Base-by-base conservation (phyloP, 2,113 vertebrate species). In the Cryptomyrus ogoouensis region DNA sequence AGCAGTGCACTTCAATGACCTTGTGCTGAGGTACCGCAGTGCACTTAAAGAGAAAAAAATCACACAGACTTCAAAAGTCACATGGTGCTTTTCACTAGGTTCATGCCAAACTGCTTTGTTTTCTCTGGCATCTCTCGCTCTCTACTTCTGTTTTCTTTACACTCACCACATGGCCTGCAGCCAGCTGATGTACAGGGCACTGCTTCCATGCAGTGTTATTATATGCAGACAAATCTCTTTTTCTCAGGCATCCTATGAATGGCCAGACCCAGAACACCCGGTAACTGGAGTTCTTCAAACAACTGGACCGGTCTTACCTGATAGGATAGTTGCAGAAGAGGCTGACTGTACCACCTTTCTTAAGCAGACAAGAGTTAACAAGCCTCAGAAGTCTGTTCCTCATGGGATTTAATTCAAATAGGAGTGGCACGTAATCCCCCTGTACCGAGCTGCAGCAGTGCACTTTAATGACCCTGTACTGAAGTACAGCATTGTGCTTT, bases 111-210 rank as follows among this genome's bases (percentile, higher is more conserved):
- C 31, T 39, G 80, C 84, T 70, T 44, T 88, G 83, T 91, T 92
- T 91, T 83, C 53, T 87, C 87, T 92, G 88, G 87, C 77, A 84
- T 89, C 42, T 85, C 87, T 85, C 44, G 74, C 83, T n/a, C 39
- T 58, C 66, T 46, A 19, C 83, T 52, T 77, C 80, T 35, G 70
- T 39, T 77, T 77, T 80, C 74, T 39, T 77, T 42, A 80, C 31
- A 42, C 74, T 80, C 74, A 80, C 15, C 17, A 42, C 12, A 19
- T 19, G 70, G 70, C 70, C 17, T 39, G 27, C 70, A 77, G 70
- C 70, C 70, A 77, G 70, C 70, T 13, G 15, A 35, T 77, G 31
- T n/a, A 77, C 5, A 39, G 35, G 70, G 35, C 70, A 77, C 31
- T 17, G 15, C 15, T 77, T 77, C 70, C 35, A 19, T 42, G 70